These are phyloP conservation scores for Bergia sp. DNA, from an alignment of 92 coral and sea anemone genomes.

Conservation along the genomic window DNA sequence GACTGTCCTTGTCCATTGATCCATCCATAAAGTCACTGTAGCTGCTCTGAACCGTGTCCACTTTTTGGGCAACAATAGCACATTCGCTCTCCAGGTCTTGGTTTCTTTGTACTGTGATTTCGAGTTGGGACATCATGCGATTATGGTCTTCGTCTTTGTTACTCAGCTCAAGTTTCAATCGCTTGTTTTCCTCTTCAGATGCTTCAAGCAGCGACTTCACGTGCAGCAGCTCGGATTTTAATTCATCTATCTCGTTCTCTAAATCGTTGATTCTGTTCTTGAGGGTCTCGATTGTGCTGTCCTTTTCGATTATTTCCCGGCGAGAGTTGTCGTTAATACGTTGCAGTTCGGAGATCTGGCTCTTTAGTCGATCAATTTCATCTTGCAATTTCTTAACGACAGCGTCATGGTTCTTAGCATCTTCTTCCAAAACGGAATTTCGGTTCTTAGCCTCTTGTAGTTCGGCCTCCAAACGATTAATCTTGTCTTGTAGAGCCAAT, in stretches of 20 bases:
- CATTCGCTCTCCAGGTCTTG: constrained; percentile 83
- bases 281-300: constrained; percentile 81
- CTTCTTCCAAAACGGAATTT: constrained; percentile 80
- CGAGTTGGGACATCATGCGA: constrained; percentile 75
- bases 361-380: constrained; percentile 81
- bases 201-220: constrained; percentile 76
- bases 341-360: constrained; percentile 81
- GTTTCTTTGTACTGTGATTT: constrained; percentile 70
- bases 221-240: constrained; percentile 83
- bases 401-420: constrained; percentile 72
- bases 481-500: constrained; percentile 71
- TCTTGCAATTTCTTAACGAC: constrained; percentile 80
- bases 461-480: constrained; percentile 82
- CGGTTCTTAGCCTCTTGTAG: constrained; percentile 81
- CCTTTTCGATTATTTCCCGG: constrained; percentile 78
- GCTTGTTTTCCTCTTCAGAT: constrained; percentile 84
- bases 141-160: constrained; percentile 84
- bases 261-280: constrained; percentile 73
- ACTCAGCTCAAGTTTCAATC: constrained; percentile 69
- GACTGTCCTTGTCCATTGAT: constrained; percentile 59
- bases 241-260: constrained; percentile 86
- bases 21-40: constrained; percentile 75
- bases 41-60: constrained; percentile 70
- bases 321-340: constrained; percentile 78
- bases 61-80: constrained; percentile 75